These are phyloP conservation scores for Dasypus novemcinctus DNA, from an alignment of 2,113 vertebrate genomes.

Conservation along the genomic window DNA sequence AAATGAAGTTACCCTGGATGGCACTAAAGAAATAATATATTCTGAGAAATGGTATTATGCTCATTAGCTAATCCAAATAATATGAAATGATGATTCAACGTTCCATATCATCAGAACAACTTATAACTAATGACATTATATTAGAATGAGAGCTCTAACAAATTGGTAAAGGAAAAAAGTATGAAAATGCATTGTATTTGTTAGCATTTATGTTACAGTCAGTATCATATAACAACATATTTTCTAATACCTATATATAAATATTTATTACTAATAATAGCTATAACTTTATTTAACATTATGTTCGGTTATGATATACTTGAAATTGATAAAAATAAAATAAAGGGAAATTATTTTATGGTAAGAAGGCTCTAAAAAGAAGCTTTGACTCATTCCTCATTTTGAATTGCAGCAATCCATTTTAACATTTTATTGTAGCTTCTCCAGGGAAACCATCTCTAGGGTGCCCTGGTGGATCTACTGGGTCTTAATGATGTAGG, in stretches of 20 bases:
- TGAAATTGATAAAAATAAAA: neutral
- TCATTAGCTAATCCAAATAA: neutral
- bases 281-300: neutral
- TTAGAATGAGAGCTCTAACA: neutral
- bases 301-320: neutral
- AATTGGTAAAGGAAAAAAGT: neutral
- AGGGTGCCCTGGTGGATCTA: neutral
- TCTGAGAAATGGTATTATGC: neutral
- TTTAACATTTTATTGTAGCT: neutral
- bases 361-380: neutral
- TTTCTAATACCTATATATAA: neutral
- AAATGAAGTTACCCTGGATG: neutral
- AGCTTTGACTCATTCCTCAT: neutral
- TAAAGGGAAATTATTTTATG: neutral
- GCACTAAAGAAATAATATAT: neutral
- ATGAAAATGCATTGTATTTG: neutral
- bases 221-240: neutral
- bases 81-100: neutral
- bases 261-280: neutral
- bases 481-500: slow-evolving; percentile 36
- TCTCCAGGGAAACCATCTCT: neutral
- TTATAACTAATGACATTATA: neutral
- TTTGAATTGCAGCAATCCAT: neutral
- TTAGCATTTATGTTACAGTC: neutral
- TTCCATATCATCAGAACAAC: neutral